Evolutionary conservation across 2,113 vertebrate genomes (phyloP), one percentile per base, ranked within the genome.

Genomic region (Percina caprodes): DNA sequence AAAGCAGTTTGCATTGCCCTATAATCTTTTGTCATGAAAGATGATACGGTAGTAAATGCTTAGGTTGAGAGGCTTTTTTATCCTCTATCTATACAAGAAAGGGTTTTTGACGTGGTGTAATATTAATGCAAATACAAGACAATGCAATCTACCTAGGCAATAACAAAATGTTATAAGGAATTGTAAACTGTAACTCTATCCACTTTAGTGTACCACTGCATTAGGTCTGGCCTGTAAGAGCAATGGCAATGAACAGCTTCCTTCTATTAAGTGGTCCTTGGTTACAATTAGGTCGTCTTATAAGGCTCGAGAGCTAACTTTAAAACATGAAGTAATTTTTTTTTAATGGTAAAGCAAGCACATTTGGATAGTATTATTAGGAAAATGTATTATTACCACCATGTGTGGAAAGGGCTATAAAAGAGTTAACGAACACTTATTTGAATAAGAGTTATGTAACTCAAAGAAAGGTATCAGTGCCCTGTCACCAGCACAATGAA

Each of bases 371-470:
- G 6, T 35, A 16, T 39, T 5, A 6, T 19, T 5, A 7, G 21
- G 10, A 15, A 42, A 15, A 49, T 26, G 2, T 52, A 52, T 52
- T 21, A 52, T 9, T 16, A 7, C 24, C 26, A 48, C 15, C 46
- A 10, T 12, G 6, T 18, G 16, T 14, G 10, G 35, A 54, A 6
- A 42, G 30, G 33, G 48, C 24, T 14, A 4, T 23, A 35, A 19
- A 42, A 42, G 39, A 42, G 9, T 42, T 26, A 19, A 12, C 13
- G 49, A 49, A 65, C 56, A 19, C 19, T 45, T 13, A 60, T 91
- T 82, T 86, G 45, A 82, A 79, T 76, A 52, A 35, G 6, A 35
- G 71, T 46, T 12, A 6, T 65, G 51, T 56, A 23, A 6, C 56
- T 49, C 10, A 63, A 60, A 65, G 16, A 7, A 18, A 14, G n/a